phyloP scores from a whole-genome alignment of 2,888 invertebrate species.

The Caradrina clavipalpis region DNA sequence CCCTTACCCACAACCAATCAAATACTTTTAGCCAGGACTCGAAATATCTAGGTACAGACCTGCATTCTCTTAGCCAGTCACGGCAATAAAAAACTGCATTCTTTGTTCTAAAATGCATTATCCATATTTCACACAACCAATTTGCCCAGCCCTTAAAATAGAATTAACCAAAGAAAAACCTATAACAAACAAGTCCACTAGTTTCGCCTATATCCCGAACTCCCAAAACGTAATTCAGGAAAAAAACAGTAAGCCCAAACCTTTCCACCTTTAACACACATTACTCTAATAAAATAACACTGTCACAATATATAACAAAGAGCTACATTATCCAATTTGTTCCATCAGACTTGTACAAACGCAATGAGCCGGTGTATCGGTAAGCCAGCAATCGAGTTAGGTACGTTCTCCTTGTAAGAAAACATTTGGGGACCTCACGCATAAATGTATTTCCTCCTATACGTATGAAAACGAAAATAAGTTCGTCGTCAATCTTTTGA shows the following conservation, averaged over 20 bases:
- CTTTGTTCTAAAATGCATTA: no score
- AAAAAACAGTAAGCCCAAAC: slow-evolving; percentile 23
- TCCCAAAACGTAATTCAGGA: slow-evolving; percentile 45
- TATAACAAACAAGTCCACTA: not conserved
- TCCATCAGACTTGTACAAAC: slow-evolving; percentile 71
- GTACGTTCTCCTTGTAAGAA: slow-evolving; percentile 47
- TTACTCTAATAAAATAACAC: slow-evolving; percentile 61
- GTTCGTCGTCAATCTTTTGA: slow-evolving; percentile 58
- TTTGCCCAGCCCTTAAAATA: not conserved
- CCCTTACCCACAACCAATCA: no score
- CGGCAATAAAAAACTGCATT: no score
- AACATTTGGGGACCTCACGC: slow-evolving; percentile 38
- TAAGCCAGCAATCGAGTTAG: slow-evolving; percentile 70
- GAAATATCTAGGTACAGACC: no score
- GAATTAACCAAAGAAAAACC: not conserved
- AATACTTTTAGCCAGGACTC: no score
- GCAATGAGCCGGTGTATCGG: slow-evolving; percentile 81
- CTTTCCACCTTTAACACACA: slow-evolving; percentile 46
- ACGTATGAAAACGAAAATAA: slow-evolving; percentile 49
- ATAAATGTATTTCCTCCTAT: slow-evolving; percentile 50
- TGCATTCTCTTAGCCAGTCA: no score
- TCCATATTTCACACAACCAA: no score
- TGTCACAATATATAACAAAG: slow-evolving; percentile 56
- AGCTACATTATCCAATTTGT: slow-evolving; percentile 80
- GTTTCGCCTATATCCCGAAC: not conserved